phyloP scores from a whole-genome alignment of 2,113 vertebrate genomes.

The Dissostichus mawsoni region DNA sequence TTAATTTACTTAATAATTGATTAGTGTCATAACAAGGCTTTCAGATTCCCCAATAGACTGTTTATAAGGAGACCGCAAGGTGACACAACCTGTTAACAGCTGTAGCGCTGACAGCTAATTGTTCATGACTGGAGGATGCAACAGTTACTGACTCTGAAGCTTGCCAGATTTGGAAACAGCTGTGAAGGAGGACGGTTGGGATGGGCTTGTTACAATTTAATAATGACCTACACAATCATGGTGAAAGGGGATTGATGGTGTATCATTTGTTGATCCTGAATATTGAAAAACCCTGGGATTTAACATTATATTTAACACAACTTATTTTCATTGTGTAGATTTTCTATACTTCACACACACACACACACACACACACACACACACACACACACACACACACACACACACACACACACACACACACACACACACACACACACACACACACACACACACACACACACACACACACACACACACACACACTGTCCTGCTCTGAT shows the following conservation, averaged over 20 bases:
- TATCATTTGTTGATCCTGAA: background rate
- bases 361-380: no score
- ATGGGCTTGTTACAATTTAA: constrained; percentile 4
- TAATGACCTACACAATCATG: background rate
- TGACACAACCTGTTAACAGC: constrained; percentile 6
- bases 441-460: constrained; percentile 2
- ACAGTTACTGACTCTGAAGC: background rate
- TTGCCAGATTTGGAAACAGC: constrained; percentile 26
- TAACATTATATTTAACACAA: background rate
- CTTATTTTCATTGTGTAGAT: no score
- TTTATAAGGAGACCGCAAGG: background rate
- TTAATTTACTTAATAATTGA: background rate
- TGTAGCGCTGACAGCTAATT: constrained; percentile 13
- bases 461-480: background rate
- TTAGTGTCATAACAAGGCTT: background rate
- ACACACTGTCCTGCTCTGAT: background rate
- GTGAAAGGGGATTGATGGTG: background rate
- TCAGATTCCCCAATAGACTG: background rate
- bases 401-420: background rate
- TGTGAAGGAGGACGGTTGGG: constrained; percentile 4
- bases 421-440: background rate
- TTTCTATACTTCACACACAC: no score
- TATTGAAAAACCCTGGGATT: background rate
- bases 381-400: no score
- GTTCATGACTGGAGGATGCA: constrained; percentile 7